phyloP scores from a whole-genome alignment of 2,113 vertebrate genomes.

The Platysteira castanea region DNA sequence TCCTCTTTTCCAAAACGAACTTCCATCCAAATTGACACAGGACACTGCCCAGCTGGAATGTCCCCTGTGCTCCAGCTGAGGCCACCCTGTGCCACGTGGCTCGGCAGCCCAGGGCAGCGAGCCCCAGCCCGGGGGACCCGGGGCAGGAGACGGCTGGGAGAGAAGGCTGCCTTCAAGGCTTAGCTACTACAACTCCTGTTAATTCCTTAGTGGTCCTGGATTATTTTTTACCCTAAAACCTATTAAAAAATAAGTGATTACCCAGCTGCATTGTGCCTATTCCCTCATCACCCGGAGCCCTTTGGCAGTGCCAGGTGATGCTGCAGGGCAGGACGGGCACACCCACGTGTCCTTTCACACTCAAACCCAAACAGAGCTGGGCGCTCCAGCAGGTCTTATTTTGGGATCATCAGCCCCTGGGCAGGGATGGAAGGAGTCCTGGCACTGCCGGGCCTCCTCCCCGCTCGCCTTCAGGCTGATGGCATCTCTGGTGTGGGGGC shows the following conservation, averaged over 20 bases:
- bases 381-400: accelerated
- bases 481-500: neutral
- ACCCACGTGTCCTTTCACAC: accelerated
- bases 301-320: neutral
- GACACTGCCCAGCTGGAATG: neutral
- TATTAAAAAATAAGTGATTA: neutral
- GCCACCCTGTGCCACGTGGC: neutral
- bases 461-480: neutral
- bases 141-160: neutral
- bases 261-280: accelerated
- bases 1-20: neutral
- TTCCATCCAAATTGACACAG: neutral
- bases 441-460: neutral
- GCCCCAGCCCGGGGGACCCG: accelerated
- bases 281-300: neutral
- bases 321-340: neutral
- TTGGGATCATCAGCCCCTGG: accelerated
- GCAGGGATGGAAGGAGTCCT: neutral
- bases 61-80: neutral
- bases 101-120: accelerated
- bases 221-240: neutral
- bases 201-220: neutral
- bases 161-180: neutral
- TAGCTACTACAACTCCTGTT: neutral
- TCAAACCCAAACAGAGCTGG: neutral